phyloP scores from a whole-genome alignment of 2,888 invertebrate species.

The Machimus atricapillus region DNA sequence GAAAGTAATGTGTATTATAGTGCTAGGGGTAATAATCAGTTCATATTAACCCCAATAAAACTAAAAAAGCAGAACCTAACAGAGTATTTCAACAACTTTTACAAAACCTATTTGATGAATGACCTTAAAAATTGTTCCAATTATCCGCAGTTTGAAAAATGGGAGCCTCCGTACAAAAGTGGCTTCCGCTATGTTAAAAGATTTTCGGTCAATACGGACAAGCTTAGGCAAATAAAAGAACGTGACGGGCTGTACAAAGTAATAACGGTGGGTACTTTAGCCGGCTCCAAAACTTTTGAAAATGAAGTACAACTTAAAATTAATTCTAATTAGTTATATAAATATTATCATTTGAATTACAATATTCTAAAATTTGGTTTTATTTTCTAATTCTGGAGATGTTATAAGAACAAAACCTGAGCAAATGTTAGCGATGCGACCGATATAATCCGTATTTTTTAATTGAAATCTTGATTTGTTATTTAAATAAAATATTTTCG shows the following conservation, averaged over 20 bases:
- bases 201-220: neutral
- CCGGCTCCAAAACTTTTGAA: neutral
- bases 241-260: neutral
- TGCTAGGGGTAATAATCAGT: slow-evolving; percentile 7
- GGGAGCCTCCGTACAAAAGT: neutral
- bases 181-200: neutral
- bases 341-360: neutral
- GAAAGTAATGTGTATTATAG: neutral
- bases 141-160: neutral
- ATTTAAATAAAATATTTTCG: too few species aligned
- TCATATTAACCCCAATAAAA: neutral
- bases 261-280: neutral
- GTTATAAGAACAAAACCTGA: too few species aligned
- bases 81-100: neutral
- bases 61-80: neutral
- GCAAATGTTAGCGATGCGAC: too few species aligned
- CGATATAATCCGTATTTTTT: too few species aligned
- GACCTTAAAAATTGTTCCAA: neutral
- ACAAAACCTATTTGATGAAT: neutral
- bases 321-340: neutral
- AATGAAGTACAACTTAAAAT: neutral
- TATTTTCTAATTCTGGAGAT: neutral
- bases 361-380: neutral
- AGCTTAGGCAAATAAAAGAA: neutral
- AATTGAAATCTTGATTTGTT: too few species aligned